Evolutionary conservation across 1,140 invertebrate species (phyloP).

Genomic region (Drosophila albomicans): DNA sequence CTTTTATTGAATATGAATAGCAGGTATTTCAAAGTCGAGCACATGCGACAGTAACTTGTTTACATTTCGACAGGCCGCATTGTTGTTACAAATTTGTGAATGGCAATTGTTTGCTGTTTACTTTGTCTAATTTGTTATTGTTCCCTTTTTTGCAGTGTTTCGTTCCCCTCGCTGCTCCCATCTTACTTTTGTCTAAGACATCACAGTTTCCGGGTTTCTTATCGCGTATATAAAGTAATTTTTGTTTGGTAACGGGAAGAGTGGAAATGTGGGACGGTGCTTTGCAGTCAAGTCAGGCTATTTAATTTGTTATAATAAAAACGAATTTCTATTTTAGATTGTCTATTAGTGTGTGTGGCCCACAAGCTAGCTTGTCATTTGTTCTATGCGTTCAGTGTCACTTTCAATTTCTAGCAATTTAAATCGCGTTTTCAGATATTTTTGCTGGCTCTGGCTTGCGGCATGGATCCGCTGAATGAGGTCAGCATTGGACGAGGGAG

Average conservation of each 20-base stretch:
- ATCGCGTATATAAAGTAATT: constrained; percentile 10
- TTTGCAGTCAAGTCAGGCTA: constrained; percentile 1
- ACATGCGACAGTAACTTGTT: no score
- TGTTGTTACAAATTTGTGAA: constrained; percentile 40
- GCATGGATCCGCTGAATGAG: constrained; percentile 64
- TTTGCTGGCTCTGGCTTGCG: neutral
- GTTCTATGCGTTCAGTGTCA: constrained; percentile 65
- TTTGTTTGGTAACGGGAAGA: neutral
- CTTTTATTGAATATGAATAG: no score
- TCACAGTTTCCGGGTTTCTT: constrained; percentile 25
- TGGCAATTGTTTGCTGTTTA: constrained; percentile 47
- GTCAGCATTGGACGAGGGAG: constrained; percentile 40
- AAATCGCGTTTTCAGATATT: constrained; percentile 69
- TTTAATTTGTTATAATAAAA: constrained; percentile 61
- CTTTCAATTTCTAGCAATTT: constrained; percentile 82
- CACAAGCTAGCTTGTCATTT: constrained; percentile 47
- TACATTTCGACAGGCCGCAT: neutral
- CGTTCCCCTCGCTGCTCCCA: neutral
- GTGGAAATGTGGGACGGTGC: neutral
- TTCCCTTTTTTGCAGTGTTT: constrained; percentile 15
- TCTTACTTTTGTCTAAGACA: constrained; percentile 11
- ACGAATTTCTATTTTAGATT: constrained; percentile 47
- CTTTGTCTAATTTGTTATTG: constrained; percentile 45
- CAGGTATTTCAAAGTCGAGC: no score
- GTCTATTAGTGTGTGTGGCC: constrained; percentile 10